Base-by-base conservation (phyloP, 2,888 invertebrate genomes). In the Criorhina ranunculi region DNA sequence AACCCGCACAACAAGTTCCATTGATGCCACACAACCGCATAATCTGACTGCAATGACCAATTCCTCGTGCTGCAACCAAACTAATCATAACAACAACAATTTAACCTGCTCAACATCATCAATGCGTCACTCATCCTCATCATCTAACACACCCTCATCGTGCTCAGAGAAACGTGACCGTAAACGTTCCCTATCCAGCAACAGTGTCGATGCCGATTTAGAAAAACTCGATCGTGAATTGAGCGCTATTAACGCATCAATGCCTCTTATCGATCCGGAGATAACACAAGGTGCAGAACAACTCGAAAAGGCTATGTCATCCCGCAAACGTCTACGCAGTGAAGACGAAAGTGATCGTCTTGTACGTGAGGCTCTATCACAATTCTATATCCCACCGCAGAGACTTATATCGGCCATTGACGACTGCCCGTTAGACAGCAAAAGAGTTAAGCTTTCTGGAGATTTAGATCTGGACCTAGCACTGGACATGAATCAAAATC, bases 301-400 rank as follows among this genome's bases (percentile, higher is more conserved):
- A 79, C 87, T 92, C 59, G 92, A 92, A 81, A 90, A 90, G 80
- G 91, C 91, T 3, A 88, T 91, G 2, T 90, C 91, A n/a, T 90
- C 91, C 12, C 88, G 91, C n/a, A 92, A 92, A 80, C 90, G 92
- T 0, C 86, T 89, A 86, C 91, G 94, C 44, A 93, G 93, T 88
- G 94, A 94, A 86, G 94, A 94, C 62, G 93, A 94, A 88, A 95
- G 95, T 87, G 95, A 95, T 88, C 93, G 94, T 67, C 93, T 95
- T 89, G 94, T 95, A 51, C 94, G 95, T 87, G 95, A 95, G 88
- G 95, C 95, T 5, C 93, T 95, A 79, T 95, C 94, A 78, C 95
- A 95, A 88, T 95, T 95, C 89, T 95, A 95, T 89, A 94, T 95
- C 82, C 95, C 95, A 9, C 95, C 95, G 0, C 95, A 95, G 31